Conservation (phyloP, 2,888 invertebrate genomes). For the Chamaedrilus cognettii region DNA sequence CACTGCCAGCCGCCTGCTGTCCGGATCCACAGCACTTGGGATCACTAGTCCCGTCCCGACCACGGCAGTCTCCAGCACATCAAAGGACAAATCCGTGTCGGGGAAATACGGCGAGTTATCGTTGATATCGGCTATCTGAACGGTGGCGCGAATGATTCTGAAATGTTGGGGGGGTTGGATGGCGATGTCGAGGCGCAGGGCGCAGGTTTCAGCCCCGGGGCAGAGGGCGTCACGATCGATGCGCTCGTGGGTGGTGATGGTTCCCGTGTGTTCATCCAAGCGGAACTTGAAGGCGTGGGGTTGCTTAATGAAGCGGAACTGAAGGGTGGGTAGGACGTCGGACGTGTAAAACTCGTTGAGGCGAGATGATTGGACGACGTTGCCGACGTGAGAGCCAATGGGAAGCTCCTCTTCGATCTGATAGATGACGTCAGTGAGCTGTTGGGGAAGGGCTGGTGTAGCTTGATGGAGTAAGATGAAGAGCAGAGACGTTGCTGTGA, state of each 20-base stretch:
- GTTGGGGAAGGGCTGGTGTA: too few species aligned
- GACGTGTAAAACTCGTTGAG: constrained; percentile 14
- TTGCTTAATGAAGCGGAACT: constrained; percentile 23
- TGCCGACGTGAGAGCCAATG: constrained; percentile 20
- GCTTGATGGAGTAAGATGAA: too few species aligned
- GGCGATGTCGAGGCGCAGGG: constrained; percentile 31
- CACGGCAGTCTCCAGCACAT: constrained; percentile 32
- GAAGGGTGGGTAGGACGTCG: constrained; percentile 5
- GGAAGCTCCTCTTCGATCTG: constrained; percentile 1
- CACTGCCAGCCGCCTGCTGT: constrained; percentile 21
- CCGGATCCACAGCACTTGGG: constrained; percentile 32
- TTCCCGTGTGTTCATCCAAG: constrained; percentile 28
- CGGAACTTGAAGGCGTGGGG: constrained; percentile 10
- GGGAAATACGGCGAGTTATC: constrained; percentile 37
- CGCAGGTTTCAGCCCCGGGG: constrained; percentile 26
- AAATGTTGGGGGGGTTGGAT: constrained; percentile 30
- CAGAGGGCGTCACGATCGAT: constrained; percentile 36
- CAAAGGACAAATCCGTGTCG: constrained; percentile 20
- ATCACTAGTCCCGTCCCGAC: constrained; percentile 26
- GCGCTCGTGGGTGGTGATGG: constrained; percentile 27
- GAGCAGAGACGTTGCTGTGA: too few species aligned
- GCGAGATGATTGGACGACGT: constrained; percentile 15
- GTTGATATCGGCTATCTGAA: constrained; percentile 33
- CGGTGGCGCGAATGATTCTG: constrained; percentile 30
- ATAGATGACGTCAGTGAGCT: neutral